Evolutionary conservation across 2,113 vertebrate genomes (phyloP).

Genomic region (Anser brachyrhynchus): DNA sequence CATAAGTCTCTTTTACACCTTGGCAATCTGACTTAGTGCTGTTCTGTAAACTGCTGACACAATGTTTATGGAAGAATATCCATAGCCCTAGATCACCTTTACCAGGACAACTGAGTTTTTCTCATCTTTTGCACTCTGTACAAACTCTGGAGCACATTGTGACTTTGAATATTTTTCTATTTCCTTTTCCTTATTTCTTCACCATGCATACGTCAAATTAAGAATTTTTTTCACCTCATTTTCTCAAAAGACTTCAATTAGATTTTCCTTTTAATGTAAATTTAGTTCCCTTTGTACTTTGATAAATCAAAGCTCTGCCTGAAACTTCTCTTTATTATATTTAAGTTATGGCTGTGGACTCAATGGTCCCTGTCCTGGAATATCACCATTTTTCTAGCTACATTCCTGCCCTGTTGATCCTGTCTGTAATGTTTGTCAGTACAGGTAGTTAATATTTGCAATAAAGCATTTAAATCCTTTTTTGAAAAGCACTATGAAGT

Average conservation of each 20-base stretch:
- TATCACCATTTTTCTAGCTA: neutral
- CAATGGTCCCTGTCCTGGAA: neutral
- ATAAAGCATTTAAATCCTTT: neutral
- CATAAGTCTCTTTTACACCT: neutral
- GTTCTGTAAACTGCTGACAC: neutral
- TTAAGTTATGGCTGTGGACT: neutral
- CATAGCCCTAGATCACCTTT: neutral
- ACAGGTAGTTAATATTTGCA: neutral
- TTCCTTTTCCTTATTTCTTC: neutral
- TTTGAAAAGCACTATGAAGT: neutral
- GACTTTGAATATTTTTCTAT: neutral
- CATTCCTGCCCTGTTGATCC: neutral
- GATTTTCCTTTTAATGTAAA: neutral
- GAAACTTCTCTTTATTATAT: neutral
- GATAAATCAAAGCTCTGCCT: neutral
- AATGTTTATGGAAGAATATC: neutral
- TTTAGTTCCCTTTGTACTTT: neutral
- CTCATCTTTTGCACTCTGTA: neutral
- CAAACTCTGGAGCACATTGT: neutral
- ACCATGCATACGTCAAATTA: neutral
- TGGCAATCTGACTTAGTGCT: neutral
- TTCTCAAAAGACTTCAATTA: neutral
- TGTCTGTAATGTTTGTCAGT: neutral
- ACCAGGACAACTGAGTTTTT: neutral
- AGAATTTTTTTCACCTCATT: fast-evolving